These are phyloP conservation scores for Nesometra sesokonis DNA, from an alignment of 35 echinoderm and acorn worm genomes.

Conservation along the genomic window DNA sequence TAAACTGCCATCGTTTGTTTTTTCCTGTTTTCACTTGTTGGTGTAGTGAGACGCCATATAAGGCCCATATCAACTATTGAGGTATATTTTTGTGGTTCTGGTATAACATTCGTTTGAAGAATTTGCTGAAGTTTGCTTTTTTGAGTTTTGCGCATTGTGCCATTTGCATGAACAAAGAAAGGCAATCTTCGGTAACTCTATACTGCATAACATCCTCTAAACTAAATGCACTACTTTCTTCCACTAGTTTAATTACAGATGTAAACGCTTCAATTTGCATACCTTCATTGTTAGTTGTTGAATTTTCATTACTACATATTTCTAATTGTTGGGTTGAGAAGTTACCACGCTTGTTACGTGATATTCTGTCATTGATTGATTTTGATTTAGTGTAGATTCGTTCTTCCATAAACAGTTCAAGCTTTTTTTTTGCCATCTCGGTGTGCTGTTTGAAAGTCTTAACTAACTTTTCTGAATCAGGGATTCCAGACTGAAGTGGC, in stretches of 20 bases:
- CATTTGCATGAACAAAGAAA: slow-evolving; percentile 33
- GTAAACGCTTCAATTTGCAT: slow-evolving; percentile 33
- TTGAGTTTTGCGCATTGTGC: slow-evolving; percentile 27
- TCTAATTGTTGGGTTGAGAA: slow-evolving; percentile 18
- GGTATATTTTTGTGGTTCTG: slow-evolving; percentile 34
- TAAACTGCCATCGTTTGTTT: slow-evolving; percentile 8
- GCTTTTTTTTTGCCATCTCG: neutral
- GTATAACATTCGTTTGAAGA: slow-evolving; percentile 1
- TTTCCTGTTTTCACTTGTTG: slow-evolving; percentile 12
- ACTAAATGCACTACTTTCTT: slow-evolving; percentile 16
- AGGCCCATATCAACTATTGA: slow-evolving; percentile 40
- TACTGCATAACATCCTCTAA: slow-evolving; percentile 35
- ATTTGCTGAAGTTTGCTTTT: slow-evolving; percentile 39
- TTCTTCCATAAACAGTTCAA: slow-evolving; percentile 15
- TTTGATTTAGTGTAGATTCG: slow-evolving; percentile 16
- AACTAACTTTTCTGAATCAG: neutral
- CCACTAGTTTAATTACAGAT: slow-evolving; percentile 26
- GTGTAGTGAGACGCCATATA: slow-evolving; percentile 27
- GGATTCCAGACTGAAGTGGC: slow-evolving; percentile 26
- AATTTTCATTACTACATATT: neutral
- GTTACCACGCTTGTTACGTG: slow-evolving; percentile 19
- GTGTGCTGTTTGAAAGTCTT: neutral
- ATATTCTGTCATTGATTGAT: slow-evolving; percentile 3
- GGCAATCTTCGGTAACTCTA: slow-evolving; percentile 31
- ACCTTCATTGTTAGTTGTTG: slow-evolving; percentile 15